Evolutionary conservation across 2,888 invertebrate genomes (phyloP), one percentile per base, ranked within the genome.

Genomic region (Xylota sylvarum): DNA sequence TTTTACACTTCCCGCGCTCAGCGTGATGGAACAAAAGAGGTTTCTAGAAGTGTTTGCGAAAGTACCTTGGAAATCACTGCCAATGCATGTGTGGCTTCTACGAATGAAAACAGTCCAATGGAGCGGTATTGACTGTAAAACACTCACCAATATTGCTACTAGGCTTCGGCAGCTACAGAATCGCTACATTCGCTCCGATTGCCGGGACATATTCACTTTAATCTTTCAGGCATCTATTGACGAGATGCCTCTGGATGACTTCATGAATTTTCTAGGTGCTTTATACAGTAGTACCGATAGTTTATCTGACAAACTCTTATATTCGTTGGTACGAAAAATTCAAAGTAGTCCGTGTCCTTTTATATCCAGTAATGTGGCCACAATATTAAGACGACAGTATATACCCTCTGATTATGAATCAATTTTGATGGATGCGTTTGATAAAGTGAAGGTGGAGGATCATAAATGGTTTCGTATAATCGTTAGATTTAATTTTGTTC

Each of bases 1-100:
- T 0, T 55, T 69, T 10, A 37, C 10, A 3, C 9, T 58, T 0
- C 56, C 60, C 0, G 12, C 50, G 0, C 90, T 90, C 46, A 69
- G 90, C 30, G n/a, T 69, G 1, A 48, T 40, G 0, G 80, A 89
- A 85, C 5, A 52, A 88, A 27, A 81, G 73, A 17, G 14, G 86
- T 30, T 90, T 55, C 6, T 89, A 43, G 67, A 77, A 40, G 7
- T 50, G 0, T 85, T 89, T 14, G 55, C 72, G 0, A 64, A 84
- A 9, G 88, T 92, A 3, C 87, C 89, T 5, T 92, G 92, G 91
- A 90, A 90, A 27, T 88, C 90, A 5, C 89, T 91, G 5, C 91
- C 92, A 0, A 80, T 92, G 64, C 89, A 89, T 69, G 89, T 89
- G 60, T 91, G 91, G 91, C 65, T 92, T 17, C 6, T 17, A 4